These are phyloP conservation scores for Rhizoglyphus robini DNA, from an alignment of 1,140 invertebrate genomes.

Conservation along the genomic window DNA sequence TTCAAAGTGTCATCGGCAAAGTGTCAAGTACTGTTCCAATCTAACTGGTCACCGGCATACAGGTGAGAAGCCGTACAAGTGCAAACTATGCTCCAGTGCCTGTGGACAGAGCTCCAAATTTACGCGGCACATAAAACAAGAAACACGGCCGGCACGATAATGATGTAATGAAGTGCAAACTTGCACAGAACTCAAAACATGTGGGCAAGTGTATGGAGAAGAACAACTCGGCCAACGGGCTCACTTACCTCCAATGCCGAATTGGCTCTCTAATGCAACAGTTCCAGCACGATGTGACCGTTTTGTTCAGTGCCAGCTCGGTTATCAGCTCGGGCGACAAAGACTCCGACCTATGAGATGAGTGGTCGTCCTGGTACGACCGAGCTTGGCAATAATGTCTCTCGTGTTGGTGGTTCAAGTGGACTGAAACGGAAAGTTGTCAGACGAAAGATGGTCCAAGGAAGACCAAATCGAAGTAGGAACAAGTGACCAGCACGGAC, in stretches of 20 bases:
- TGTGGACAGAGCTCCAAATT: constrained; percentile 98
- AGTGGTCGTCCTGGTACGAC: background rate
- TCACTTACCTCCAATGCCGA: constrained; percentile 18
- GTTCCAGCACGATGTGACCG: background rate
- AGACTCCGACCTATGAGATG: constrained; percentile 9
- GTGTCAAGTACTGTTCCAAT: constrained; percentile 97
- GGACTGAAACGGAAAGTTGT: too few relatives aligned
- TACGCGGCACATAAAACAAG: constrained; percentile 98
- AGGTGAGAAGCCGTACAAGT: constrained; percentile 99
- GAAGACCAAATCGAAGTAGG: too few relatives aligned
- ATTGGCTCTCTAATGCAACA: constrained; percentile 11
- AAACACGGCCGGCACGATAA: constrained; percentile 96
- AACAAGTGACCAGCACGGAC: too few relatives aligned
- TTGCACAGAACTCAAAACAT: constrained; percentile 93
- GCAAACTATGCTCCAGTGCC: constrained; percentile 94
- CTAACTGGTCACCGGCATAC: constrained; percentile 90
- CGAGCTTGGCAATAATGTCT: too few relatives aligned
- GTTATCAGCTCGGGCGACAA: constrained; percentile 3
- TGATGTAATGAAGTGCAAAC: constrained; percentile 92
- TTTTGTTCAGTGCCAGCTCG: constrained; percentile 5
- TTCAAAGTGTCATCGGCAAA: constrained; percentile 89
- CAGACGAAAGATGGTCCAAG: too few relatives aligned
- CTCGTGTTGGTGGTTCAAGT: too few relatives aligned
- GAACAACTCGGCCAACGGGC: constrained; percentile 44
- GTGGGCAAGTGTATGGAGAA: constrained; percentile 99